Conservation (phyloP, 2,797 vertebrate species). For the Fratercula arctica region DNA sequence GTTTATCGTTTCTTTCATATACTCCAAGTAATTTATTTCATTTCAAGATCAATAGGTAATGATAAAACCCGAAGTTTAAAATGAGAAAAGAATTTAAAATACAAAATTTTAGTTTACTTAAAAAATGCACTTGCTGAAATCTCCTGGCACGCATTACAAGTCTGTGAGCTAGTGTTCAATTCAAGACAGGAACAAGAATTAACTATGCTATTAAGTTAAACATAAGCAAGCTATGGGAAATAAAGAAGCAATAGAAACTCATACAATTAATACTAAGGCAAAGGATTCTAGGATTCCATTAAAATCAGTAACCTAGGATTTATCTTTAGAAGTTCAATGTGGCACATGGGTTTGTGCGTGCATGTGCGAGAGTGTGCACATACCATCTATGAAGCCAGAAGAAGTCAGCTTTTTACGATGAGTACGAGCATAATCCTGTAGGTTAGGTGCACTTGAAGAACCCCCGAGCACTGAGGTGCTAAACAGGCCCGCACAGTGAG, state of each 20-base stretch:
- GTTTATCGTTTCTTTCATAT: constrained; percentile 2
- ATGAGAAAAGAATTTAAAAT: not conserved
- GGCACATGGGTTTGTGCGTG: constrained; percentile 69
- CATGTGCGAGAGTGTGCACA: constrained; percentile 87
- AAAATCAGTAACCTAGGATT: constrained; percentile 18
- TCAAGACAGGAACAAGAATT: constrained; percentile 24
- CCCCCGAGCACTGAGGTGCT: constrained; percentile 91
- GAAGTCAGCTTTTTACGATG: constrained; percentile 96
- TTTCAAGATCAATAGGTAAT: constrained; percentile 23
- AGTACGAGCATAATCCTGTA: constrained; percentile 93
- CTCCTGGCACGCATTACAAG: not conserved
- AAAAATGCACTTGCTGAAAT: not conserved
- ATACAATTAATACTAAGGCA: constrained; percentile 49
- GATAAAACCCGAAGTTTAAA: constrained; percentile 3
- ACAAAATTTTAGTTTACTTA: not conserved
- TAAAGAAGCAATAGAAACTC: not conserved
- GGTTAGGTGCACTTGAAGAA: constrained; percentile 94
- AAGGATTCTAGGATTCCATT: constrained; percentile 69
- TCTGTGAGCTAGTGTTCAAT: constrained; percentile 1
- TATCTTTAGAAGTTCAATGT: constrained; percentile 48
- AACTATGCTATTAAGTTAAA: constrained; percentile 25
- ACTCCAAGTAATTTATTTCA: constrained; percentile 4
- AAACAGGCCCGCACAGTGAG: constrained; percentile 93
- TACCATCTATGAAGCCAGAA: constrained; percentile 94
- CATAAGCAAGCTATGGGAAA: not conserved